phyloP scores from a whole-genome alignment of 1,140 invertebrate genomes.

The Dreissena rostriformis region DNA sequence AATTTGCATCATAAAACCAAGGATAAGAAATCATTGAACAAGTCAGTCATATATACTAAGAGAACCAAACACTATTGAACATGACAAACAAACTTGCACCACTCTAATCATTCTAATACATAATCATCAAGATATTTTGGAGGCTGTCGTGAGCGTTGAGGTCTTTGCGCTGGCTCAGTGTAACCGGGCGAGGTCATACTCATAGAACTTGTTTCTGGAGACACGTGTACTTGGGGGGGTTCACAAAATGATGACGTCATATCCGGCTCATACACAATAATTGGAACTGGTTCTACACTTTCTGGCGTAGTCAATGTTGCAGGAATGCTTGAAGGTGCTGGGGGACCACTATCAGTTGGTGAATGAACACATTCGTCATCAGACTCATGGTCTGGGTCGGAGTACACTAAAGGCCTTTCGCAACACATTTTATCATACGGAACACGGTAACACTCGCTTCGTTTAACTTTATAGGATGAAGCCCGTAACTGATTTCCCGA shows the following conservation, averaged over 20 bases:
- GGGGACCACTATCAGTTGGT: background rate
- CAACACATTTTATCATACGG: background rate
- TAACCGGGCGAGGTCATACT: background rate
- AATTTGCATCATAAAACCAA: too few relatives aligned
- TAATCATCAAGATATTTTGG: slow-evolving; percentile 1
- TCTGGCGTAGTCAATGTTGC: background rate
- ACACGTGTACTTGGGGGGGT: background rate
- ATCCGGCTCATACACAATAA: background rate
- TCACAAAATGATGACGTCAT: background rate
- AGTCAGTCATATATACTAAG: too few relatives aligned
- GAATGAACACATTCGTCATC: background rate
- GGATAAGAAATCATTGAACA: too few relatives aligned
- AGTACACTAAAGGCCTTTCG: background rate
- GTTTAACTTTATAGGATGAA: slow-evolving; percentile 48
- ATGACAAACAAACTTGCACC: too few relatives aligned
- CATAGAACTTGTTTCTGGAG: background rate
- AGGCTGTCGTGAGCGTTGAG: background rate
- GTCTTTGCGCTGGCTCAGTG: background rate
- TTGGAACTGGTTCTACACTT: background rate
- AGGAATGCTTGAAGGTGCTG: background rate
- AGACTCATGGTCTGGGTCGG: background rate
- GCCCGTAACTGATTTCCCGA: slow-evolving; percentile 38
- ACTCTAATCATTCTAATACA: too few relatives aligned
- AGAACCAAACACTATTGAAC: too few relatives aligned
- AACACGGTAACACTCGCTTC: slow-evolving; percentile 39